These are phyloP conservation scores for Cephalopholis sonnerati DNA, from an alignment of 2,113 vertebrate genomes.

Conservation along the genomic window DNA sequence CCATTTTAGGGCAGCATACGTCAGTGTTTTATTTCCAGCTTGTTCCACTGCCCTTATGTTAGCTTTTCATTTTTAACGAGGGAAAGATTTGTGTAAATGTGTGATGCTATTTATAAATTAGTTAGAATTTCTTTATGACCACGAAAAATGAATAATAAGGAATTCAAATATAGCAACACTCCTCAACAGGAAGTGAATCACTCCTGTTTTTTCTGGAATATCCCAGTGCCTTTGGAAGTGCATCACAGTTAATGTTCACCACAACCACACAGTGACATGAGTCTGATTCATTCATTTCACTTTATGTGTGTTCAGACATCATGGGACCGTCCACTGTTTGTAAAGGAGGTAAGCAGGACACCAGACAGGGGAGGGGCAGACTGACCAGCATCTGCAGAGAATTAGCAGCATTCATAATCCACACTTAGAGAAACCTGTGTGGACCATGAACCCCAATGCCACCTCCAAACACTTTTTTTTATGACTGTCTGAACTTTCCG, in stretches of 20 bases:
- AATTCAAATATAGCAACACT: not conserved
- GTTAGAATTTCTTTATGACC: too few relatives aligned
- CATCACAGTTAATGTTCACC: constrained; percentile 23
- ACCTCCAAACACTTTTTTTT: not conserved
- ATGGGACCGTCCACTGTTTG: too few relatives aligned
- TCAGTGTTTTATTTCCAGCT: too few relatives aligned
- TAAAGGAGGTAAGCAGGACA: not conserved
- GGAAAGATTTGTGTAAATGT: too few relatives aligned
- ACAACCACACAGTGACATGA: constrained; percentile 23
- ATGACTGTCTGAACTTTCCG: not conserved
- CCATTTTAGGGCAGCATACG: too few relatives aligned
- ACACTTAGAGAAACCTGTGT: not conserved
- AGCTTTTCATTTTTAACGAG: too few relatives aligned
- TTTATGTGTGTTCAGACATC: too few relatives aligned
- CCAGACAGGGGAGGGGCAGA: too few relatives aligned
- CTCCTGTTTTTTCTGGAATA: constrained; percentile 20
- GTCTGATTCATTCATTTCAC: constrained; percentile 22
- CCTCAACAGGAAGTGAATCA: constrained; percentile 26
- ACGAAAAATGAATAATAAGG: too few relatives aligned
- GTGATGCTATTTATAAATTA: too few relatives aligned
- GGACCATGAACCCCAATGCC: too few relatives aligned
- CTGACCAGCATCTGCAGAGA: not conserved
- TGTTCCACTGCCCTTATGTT: too few relatives aligned
- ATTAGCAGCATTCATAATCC: not conserved
- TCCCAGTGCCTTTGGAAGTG: not conserved